These are phyloP conservation scores for Dipodomys stephensi DNA, from an alignment of 2,113 vertebrate species.

Conservation along the genomic window DNA sequence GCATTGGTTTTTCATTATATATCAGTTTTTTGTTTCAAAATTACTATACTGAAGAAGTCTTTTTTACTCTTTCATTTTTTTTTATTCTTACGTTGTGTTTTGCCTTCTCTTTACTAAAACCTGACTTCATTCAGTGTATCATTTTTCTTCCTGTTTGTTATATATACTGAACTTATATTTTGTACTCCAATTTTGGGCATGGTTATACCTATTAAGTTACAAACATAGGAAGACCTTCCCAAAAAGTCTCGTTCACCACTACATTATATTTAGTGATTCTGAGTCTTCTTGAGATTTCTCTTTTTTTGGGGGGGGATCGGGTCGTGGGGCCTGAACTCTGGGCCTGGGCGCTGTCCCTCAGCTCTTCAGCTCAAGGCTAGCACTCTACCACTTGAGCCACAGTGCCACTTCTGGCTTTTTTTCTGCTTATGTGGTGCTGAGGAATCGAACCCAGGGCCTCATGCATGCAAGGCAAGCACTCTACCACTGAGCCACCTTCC, in stretches of 20 bases:
- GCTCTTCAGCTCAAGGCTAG: no score
- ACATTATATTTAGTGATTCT: not conserved
- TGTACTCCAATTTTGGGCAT: not conserved
- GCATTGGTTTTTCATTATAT: not conserved
- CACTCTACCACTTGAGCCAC: no score
- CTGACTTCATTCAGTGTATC: not conserved
- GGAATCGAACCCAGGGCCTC: no score
- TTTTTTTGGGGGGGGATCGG: no score
- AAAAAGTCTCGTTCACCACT: not conserved
- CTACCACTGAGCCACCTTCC: no score
- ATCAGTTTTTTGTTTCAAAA: not conserved
- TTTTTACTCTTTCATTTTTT: no score
- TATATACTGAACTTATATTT: not conserved
- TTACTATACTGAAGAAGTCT: not conserved
- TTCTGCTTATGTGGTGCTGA: no score
- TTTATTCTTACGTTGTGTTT: not conserved
- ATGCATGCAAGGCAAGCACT: no score
- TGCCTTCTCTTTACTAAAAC: conserved; percentile 8
- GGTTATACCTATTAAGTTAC: no score
- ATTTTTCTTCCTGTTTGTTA: not conserved
- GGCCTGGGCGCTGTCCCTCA: no score
- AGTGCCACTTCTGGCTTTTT: no score
- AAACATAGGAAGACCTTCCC: not conserved
- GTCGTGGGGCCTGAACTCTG: no score
- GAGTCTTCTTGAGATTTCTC: not conserved